These are phyloP conservation scores for Drosophila acutilabella DNA, from an alignment of 2,888 invertebrate genomes.

Conservation along the genomic window DNA sequence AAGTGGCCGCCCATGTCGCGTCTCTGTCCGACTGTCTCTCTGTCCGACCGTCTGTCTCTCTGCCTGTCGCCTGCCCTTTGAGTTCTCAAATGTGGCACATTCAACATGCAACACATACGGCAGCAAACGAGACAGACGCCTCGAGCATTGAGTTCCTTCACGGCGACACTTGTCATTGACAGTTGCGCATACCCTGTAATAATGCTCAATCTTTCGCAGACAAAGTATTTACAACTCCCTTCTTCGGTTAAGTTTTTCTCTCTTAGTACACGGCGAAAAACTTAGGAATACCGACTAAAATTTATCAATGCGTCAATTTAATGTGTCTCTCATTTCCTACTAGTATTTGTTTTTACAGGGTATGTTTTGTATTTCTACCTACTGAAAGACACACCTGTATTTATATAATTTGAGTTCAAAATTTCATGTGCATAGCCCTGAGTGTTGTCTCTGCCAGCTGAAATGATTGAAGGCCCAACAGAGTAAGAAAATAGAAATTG, in stretches of 20 bases:
- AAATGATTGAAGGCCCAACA: background rate
- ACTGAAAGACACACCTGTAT: background rate
- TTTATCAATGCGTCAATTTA: too few species aligned
- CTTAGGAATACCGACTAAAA: too few species aligned
- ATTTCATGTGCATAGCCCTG: conserved; percentile 38
- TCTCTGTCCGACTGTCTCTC: conserved; percentile 6
- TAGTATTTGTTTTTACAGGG: conserved; percentile 5
- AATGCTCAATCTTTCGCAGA: background rate
- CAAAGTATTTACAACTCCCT: too few species aligned
- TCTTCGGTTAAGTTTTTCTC: too few species aligned
- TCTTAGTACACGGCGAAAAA: too few species aligned
- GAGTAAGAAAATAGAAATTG: background rate
- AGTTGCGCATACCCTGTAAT: conserved; percentile 39
- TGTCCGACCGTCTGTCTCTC: conserved; percentile 22
- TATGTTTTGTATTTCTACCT: background rate
- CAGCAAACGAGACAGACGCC: conserved; percentile 21
- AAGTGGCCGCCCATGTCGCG: conserved; percentile 64
- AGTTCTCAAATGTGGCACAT: conserved; percentile 73
- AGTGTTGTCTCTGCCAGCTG: conserved; percentile 1
- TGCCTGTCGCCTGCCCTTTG: conserved; percentile 67
- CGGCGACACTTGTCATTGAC: conserved; percentile 67
- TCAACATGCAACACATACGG: conserved; percentile 13
- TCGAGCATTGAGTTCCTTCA: conserved; percentile 22
- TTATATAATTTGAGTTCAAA: conserved; percentile 64
- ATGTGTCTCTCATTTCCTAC: too few species aligned